Evolutionary conservation across 2,888 invertebrate genomes (phyloP).

Genomic region (Aspidiotus destructor): DNA sequence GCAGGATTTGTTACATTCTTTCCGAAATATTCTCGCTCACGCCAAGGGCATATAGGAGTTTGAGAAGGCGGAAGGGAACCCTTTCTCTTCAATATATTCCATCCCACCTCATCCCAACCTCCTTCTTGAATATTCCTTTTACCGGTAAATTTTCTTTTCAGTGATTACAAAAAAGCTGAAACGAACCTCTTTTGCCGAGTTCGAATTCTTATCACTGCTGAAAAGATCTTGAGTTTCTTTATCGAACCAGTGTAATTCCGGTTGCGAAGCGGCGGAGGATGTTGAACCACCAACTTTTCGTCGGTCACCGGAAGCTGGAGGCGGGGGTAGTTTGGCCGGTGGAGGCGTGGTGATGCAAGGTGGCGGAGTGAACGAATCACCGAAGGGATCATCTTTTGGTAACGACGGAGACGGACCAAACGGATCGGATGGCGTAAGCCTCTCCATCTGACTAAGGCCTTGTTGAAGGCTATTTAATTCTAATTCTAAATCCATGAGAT

Average conservation of each 20-base stretch:
- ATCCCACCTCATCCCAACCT: no score
- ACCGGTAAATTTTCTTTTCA: no score
- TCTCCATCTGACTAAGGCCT: constrained; percentile 79
- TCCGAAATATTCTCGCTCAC: no score
- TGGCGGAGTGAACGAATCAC: constrained; percentile 58
- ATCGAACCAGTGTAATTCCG: constrained; percentile 45
- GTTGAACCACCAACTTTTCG: constrained; percentile 39
- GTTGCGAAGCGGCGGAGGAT: constrained; percentile 35
- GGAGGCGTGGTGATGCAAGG: constrained; percentile 35
- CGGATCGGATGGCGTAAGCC: constrained; percentile 63
- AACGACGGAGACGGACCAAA: constrained; percentile 46
- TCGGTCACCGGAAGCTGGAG: constrained; percentile 41
- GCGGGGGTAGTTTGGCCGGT: constrained; percentile 40
- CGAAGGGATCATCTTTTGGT: constrained; percentile 52
- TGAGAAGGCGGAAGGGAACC: no score
- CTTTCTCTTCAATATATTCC: no score
- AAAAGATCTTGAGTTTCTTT: constrained; percentile 45
- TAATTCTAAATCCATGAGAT: constrained; percentile 76
- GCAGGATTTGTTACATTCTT: no score
- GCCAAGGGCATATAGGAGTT: no score
- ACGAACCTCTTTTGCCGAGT: neutral
- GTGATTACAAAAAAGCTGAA: no score
- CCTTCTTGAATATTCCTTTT: no score
- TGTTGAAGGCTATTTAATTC: constrained; percentile 76
- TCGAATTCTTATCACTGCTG: constrained; percentile 36